Conservation (phyloP, 2,113 vertebrate genomes). For the Macquaria australasica region DNA sequence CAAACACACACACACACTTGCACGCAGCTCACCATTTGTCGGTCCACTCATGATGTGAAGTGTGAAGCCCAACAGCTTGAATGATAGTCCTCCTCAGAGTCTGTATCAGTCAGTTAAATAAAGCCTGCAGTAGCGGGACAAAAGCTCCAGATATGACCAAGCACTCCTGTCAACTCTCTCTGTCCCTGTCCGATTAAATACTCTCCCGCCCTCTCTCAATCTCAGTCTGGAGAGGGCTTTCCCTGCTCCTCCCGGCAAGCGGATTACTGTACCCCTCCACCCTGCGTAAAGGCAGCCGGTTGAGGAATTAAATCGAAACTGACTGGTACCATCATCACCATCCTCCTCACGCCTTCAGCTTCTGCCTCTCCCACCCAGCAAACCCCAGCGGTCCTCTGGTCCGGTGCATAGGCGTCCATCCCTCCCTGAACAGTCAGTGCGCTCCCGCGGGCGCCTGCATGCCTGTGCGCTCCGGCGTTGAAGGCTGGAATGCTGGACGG, state of each 20-base stretch:
- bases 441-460: constrained; percentile 11
- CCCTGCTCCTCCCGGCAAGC: constrained; percentile 57
- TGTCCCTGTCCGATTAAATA: constrained; percentile 18
- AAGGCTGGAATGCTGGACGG: constrained; percentile 20
- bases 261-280: constrained; percentile 65
- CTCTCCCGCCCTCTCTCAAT: constrained; percentile 17
- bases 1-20: constrained; percentile 18
- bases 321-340: constrained; percentile 8
- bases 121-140: constrained; percentile 18
- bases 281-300: constrained; percentile 46
- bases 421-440: constrained; percentile 25
- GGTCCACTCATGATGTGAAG: constrained; percentile 71
- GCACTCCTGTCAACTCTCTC: constrained; percentile 40
- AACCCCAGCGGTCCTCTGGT: constrained; percentile 4
- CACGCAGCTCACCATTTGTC: constrained; percentile 63
- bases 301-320: constrained; percentile 47
- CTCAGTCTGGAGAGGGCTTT: constrained; percentile 50
- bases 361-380: constrained; percentile 14
- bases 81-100: constrained; percentile 22
- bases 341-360: constrained; percentile 32
- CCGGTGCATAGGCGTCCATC: constrained; percentile 42
- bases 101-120: constrained; percentile 18
- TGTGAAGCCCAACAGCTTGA: constrained; percentile 43
- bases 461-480: constrained; percentile 29
- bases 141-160: constrained; percentile 20